Evolutionary conservation across 2,797 vertebrate species (phyloP).

Genomic region (Leontopithecus rosalia): DNA sequence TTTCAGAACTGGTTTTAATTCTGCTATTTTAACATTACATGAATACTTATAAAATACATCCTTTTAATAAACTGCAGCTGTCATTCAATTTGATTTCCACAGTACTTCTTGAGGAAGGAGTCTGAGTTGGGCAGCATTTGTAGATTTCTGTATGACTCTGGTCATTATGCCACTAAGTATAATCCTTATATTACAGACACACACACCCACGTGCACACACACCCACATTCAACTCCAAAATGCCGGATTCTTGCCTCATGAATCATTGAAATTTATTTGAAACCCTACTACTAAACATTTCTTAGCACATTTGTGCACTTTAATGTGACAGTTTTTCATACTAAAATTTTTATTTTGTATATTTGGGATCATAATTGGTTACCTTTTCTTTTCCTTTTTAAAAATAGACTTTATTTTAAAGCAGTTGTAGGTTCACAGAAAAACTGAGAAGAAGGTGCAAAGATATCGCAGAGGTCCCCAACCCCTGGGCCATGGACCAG

Average conservation of each 20-base stretch:
- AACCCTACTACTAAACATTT: not conserved
- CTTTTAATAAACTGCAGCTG: not conserved
- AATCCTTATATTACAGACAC: accelerated
- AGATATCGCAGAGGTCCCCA: not conserved
- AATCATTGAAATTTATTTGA: not conserved
- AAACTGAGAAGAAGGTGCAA: not conserved
- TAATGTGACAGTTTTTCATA: not conserved
- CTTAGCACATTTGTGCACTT: not conserved
- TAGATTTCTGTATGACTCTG: not conserved
- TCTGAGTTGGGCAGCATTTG: not conserved
- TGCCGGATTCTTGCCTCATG: not conserved
- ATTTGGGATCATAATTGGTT: not conserved
- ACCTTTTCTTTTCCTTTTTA: no score
- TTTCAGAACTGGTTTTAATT: not conserved
- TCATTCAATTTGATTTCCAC: not conserved
- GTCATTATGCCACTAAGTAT: not conserved
- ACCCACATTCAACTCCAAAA: not conserved
- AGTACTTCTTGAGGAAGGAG: not conserved
- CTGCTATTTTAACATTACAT: not conserved
- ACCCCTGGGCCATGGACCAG: accelerated
- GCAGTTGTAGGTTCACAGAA: not conserved
- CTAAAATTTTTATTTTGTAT: not conserved
- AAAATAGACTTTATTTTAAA: not conserved
- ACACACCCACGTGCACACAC: not conserved
- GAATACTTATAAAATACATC: not conserved